Evolutionary conservation across 1,140 invertebrate species (phyloP), one percentile per base, ranked within the genome.

Genomic region (Oryzaephilus surinamensis): DNA sequence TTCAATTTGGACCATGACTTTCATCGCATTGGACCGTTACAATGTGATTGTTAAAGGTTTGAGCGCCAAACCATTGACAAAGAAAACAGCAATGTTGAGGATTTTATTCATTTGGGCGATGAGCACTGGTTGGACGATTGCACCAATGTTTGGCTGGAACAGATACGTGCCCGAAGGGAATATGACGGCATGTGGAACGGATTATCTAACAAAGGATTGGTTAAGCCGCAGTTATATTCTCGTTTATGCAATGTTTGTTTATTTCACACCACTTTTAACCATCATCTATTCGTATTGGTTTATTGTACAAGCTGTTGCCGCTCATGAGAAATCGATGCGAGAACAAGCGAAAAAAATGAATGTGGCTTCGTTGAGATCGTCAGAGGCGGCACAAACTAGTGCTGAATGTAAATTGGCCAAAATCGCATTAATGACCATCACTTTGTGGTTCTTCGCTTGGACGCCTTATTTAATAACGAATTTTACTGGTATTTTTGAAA

Each of bases 331-430:
- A 59, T 68, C 72, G 24, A 86, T 90, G 80, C 63, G 79, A 36
- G 81, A 85, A 55, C 81, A 85, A 62, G 83, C 82, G 3, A 84
- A 84, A 62, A 85, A 85, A 61, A 86, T 85, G 82, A 85, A 85
- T 53, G 82, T 86, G 6, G 74, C 81, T 33, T 84, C 81, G 1
- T 62, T 85, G 31, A 62, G 82, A 55, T 78, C 79, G 6, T 68
- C 72, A 16, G 79, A 84, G 46, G 68, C 72, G 46, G 65, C 71
- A 16, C 69, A 71, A 38, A 71, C 74, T 29, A 81, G 77, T 48
- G 75, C 80, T 10, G 80, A 84, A 66, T 74, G 71, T 48, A 82
- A 83, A 68, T 55, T 85, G 44, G 81, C 81, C 18, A 85, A 85
- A 67, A 76, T 88, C 34, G 83, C 85, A 17, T 63, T 88, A 50